Base-by-base conservation (phyloP, 2,888 invertebrate genomes). In the Crossocerus cetratus region DNA sequence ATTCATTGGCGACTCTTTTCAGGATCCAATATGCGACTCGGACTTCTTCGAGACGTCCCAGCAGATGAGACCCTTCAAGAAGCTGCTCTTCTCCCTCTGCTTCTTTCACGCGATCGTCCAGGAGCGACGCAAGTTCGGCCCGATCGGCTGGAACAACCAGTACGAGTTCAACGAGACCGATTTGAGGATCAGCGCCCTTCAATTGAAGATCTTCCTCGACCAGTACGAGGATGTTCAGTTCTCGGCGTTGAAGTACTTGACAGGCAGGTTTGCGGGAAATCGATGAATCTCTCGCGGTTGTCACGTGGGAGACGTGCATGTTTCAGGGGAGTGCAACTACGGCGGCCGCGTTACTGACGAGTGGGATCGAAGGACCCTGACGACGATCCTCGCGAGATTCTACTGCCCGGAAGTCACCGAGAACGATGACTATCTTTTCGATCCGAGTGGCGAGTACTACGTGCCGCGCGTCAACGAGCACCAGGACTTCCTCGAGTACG, bases 101-200 rank as follows among this genome's bases (percentile, higher is more conserved):
- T 98, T 98, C 92, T 98, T 98, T 91, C 98, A 98, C 90, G 98
- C 96, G 0, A 93, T 97, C 60, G 94, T 97, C 0, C 97, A 98
- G 90, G 98, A 98, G 90, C 92, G 98, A 63, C 91, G 96, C 8
- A 96, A 96, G 90, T 98, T 97, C 89, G 98, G 98, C 0, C 96
- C 98, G 0, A 93, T 98, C 42, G 98, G 98, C 2, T 98, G 98
- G 98, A 98, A 98, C 90, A 98, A 97, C 84, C 94, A 96, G 0
- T 99, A 99, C 88, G 98, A 98, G 89, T 98, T 98, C 90, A 98
- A 98, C 88, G 98, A 98, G 90, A 98, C 98, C 0, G 98, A 99
- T 91, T 91, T 98, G 53, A 92, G 95, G 72, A 98, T 98, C 81
- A 97, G 97, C 80, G 94, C 96, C 42, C 94, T 95, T 86, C 98